A percentile compares a stretch with the other conserved stretches of the same genome.
These are phyloP conservation scores for Dryocosmus kuriphilus DNA, from an alignment of 2,888 invertebrate genomes.

Conservation along the genomic window DNA sequence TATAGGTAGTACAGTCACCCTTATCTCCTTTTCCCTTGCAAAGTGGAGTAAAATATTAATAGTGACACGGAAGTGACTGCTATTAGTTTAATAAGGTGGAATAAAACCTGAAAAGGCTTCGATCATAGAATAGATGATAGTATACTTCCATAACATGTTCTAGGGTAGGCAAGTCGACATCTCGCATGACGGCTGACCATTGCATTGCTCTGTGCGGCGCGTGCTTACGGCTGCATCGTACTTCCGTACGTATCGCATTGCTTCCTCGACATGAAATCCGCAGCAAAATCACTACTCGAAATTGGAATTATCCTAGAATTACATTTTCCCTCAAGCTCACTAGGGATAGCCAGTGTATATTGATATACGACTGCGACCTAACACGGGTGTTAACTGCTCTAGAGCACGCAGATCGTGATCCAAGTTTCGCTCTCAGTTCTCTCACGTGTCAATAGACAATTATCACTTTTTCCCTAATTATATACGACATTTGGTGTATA, in stretches of 20 bases:
- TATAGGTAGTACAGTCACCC: too few relatives aligned
- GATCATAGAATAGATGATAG: not conserved
- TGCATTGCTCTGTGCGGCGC: slow-evolving; percentile 53
- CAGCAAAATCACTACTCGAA: slow-evolving; percentile 69
- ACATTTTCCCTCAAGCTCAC: slow-evolving; percentile 51
- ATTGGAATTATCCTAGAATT: slow-evolving; percentile 70
- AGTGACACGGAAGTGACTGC: slow-evolving; percentile 4
- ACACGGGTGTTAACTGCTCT: slow-evolving; percentile 57
- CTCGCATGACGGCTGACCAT: slow-evolving; percentile 66
- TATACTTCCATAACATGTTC: not conserved
- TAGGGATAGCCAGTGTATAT: slow-evolving; percentile 50
- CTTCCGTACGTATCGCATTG: slow-evolving; percentile 55
- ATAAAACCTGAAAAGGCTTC: slow-evolving; percentile 2
- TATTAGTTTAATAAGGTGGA: not conserved
- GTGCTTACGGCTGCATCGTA: slow-evolving; percentile 55
- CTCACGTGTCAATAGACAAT: slow-evolving; percentile 44
- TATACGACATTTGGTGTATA: slow-evolving; percentile 14
- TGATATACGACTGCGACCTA: slow-evolving; percentile 60
- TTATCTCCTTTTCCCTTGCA: too few relatives aligned
- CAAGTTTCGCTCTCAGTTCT: slow-evolving; percentile 45
- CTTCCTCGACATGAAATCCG: slow-evolving; percentile 69
- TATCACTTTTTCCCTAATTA: slow-evolving; percentile 9
- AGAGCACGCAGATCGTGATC: slow-evolving; percentile 58
- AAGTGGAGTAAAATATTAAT: slow-evolving; percentile 30
- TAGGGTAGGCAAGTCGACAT: slow-evolving; percentile 34